phyloP scores from a whole-genome alignment of 2,888 invertebrate genomes.

The Nephrotoma appendiculata region DNA sequence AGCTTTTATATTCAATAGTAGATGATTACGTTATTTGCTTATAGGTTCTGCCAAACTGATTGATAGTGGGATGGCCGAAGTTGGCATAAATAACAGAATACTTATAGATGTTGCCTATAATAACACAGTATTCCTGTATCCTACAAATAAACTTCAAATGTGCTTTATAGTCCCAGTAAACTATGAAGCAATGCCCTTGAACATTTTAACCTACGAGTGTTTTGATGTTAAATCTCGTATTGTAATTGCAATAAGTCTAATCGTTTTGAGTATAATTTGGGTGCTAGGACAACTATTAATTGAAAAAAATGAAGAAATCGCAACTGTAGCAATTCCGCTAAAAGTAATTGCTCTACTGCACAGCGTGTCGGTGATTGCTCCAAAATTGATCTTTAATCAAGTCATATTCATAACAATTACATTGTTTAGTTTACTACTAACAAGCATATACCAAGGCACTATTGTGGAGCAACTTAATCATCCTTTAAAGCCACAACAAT shows the following conservation, averaged over 20 bases:
- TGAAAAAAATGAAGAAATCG: not conserved
- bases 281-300: not conserved
- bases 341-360: not conserved
- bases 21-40: not conserved
- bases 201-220: not conserved
- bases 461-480: not conserved
- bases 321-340: not conserved
- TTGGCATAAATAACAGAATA: not conserved
- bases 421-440: not conserved
- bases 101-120: not conserved
- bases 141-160: not conserved
- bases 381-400: not conserved
- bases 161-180: not conserved
- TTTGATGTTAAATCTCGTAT: not conserved
- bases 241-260: not conserved
- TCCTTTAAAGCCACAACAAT: not conserved
- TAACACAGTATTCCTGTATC: not conserved
- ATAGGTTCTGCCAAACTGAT: not conserved
- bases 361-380: not conserved
- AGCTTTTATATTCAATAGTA: not conserved
- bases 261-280: not conserved
- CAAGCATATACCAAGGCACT: not conserved
- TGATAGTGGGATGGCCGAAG: not conserved
- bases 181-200: not conserved
- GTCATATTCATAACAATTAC: not conserved